Conservation (phyloP, 2,797 vertebrate species). For the Diglossa cyanea region DNA sequence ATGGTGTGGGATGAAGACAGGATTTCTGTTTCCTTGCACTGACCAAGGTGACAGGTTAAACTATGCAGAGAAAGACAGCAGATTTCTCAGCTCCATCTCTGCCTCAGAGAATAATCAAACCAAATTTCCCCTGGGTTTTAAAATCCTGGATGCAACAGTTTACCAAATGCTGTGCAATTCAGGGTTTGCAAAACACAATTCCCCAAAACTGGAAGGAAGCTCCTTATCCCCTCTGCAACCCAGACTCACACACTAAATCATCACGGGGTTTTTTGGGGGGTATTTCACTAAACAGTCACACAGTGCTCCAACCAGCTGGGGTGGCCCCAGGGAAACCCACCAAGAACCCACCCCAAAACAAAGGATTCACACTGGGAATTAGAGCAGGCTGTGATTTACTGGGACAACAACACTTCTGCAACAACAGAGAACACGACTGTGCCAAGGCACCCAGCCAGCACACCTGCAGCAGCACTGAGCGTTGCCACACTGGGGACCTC, state of each 20-base stretch:
- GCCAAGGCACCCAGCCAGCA: accelerated
- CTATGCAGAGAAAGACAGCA: background rate
- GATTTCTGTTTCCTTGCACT: background rate
- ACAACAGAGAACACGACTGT: background rate
- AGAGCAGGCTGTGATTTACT: constrained; percentile 49
- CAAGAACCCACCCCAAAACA: background rate
- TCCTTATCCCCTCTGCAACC: background rate
- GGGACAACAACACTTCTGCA: background rate
- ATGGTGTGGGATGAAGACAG: background rate
- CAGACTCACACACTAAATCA: background rate
- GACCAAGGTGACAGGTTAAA: background rate
- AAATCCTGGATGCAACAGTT: background rate
- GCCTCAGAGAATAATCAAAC: background rate
- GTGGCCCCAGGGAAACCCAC: background rate
- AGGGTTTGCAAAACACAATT: background rate
- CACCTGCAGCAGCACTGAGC: background rate
- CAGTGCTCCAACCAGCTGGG: background rate
- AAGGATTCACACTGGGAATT: background rate
- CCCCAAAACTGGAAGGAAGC: background rate
- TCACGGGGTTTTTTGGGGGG: accelerated
- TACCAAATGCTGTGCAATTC: accelerated
- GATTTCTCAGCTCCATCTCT: background rate
- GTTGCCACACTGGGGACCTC: background rate
- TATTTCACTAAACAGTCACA: background rate
- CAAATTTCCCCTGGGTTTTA: accelerated